Base-by-base conservation (phyloP, 2,113 vertebrate species). In the Sander vitreus region DNA sequence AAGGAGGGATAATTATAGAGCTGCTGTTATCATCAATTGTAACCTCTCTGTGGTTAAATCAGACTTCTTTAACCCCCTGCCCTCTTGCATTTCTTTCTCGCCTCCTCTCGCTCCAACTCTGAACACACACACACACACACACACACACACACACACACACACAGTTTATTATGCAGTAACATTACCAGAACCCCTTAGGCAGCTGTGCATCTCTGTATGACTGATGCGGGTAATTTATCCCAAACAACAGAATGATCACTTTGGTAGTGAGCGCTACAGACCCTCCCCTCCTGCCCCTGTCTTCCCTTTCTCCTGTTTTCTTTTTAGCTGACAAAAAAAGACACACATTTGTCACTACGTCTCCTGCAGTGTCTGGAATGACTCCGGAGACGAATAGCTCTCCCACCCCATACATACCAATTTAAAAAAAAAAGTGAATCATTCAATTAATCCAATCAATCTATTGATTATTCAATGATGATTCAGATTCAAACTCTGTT, bases 221-320 rank as follows among this genome's bases (percentile, higher is more conserved):
- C 94, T 96, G 95, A 96, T 96, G 95, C 93, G 90, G 95, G 93
- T 95, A 96, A 96, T 96, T 96, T 94, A 90, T 95, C 93, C 95
- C 94, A 94, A 96, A 95, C 94, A 95, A 91, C 93, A 87, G 93
- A 94, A 95, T 93, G 93, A 95, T 95, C 89, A 93, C 78, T 92
- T 90, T 93, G 89, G 87, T 84, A 74, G 88, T 81, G 88, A 90
- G 89, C 73, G 59, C 88, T 76, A 90, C 87, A 89, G 53, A 86
- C 88, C 81, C 84, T 83, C 79, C 75, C 75, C 76, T 78, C 88
- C 83, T 75, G 72, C 47, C 79, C 63, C 47, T 45, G 62, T 85
- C 81, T 78, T 88, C 71, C 59, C 67, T 74, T 60, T 71, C 84
- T 73, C 63, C 66, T 47, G 30, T 73, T 76, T 87, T 87, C 55